phyloP scores from a whole-genome alignment of 2,888 invertebrate genomes.

The Lasius fuliginosus region DNA sequence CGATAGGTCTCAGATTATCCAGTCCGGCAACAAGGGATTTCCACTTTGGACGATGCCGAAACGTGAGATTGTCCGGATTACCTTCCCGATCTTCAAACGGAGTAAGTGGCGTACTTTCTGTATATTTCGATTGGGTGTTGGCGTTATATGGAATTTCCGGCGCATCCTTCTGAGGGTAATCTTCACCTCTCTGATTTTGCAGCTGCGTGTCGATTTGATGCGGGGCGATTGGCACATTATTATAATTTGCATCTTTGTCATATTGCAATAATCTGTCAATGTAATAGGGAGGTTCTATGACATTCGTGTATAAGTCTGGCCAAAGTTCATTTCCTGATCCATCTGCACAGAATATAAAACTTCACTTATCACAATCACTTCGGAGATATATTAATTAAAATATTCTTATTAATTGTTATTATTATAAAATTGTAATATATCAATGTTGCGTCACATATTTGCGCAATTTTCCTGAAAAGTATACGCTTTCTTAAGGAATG shows the following conservation, averaged over 20 bases:
- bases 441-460: background rate
- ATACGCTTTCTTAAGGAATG: background rate
- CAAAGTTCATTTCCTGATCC: background rate
- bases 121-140: too few relatives aligned
- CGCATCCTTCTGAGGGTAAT: too few relatives aligned
- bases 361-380: background rate
- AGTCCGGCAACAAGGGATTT: conserved; percentile 28
- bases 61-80: too few relatives aligned
- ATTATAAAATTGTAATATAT: background rate
- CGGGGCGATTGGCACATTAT: background rate
- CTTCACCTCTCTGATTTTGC: too few relatives aligned
- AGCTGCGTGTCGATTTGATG: too few relatives aligned
- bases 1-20: conserved; percentile 40
- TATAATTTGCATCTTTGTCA: background rate
- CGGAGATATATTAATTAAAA: background rate
- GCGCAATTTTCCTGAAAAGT: background rate
- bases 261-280: background rate
- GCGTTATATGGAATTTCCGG: too few relatives aligned
- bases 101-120: too few relatives aligned
- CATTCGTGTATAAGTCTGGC: background rate
- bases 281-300: background rate
- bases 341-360: background rate
- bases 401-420: background rate
- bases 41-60: background rate
- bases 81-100: too few relatives aligned